Evolutionary conservation across 2,113 vertebrate genomes (phyloP).

Genomic region (Calyptommatus sinebrachiatus): DNA sequence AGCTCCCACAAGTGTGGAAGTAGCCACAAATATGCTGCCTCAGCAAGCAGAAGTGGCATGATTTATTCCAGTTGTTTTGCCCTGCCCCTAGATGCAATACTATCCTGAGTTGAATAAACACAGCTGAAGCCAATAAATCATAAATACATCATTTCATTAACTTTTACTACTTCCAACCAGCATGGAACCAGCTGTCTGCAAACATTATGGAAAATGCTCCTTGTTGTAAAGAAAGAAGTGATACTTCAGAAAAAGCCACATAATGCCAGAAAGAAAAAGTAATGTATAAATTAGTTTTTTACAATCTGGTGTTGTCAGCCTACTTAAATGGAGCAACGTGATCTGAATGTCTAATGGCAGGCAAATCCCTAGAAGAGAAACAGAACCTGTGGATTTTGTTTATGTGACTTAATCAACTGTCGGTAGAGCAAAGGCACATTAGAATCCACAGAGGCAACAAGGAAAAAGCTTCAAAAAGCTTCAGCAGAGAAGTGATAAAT

Average conservation of each 20-base stretch:
- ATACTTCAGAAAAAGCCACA: conserved; percentile 9
- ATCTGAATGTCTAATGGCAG: conserved; percentile 6
- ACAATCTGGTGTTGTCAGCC: neutral
- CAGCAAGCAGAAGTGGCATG: too few relatives aligned
- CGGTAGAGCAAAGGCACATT: conserved; percentile 16
- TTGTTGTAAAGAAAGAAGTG: neutral
- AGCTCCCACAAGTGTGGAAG: too few relatives aligned
- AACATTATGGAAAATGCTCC: neutral
- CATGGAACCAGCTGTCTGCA: neutral
- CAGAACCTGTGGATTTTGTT: neutral
- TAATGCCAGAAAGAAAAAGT: neutral
- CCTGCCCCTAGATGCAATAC: neutral
- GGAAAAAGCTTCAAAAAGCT: neutral
- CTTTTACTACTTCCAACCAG: neutral
- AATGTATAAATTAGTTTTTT: neutral
- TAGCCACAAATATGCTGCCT: too few relatives aligned
- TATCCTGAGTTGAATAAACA: neutral
- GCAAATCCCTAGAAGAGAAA: conserved; percentile 8
- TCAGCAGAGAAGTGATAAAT: neutral
- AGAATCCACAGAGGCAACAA: neutral
- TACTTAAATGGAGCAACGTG: neutral
- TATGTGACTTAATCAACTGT: neutral
- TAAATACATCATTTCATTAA: neutral
- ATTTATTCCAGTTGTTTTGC: neutral
- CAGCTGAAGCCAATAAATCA: neutral